These are phyloP conservation scores for Phragmatobia fuliginosa DNA, from an alignment of 2,888 invertebrate genomes.

Conservation along the genomic window DNA sequence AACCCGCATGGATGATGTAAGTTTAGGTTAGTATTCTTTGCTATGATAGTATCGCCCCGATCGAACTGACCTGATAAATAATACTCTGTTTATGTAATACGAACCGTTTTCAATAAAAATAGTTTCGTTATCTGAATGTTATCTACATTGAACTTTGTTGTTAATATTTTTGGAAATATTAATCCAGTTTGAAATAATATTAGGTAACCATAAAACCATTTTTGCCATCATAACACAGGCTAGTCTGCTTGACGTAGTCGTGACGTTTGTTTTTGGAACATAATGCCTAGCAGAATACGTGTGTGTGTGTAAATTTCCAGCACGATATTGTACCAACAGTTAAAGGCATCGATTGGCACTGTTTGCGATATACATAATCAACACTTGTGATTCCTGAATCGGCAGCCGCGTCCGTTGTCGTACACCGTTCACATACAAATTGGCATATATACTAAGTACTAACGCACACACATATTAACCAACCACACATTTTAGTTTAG, in stretches of 20 bases:
- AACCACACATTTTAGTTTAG: conserved; percentile 12
- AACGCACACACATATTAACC: conserved; percentile 18
- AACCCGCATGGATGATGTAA: too few relatives aligned
- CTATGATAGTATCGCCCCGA: too few relatives aligned
- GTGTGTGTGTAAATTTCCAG: not conserved
- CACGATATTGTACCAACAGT: not conserved
- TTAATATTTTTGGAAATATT: too few relatives aligned
- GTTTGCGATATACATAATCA: conserved; percentile 24
- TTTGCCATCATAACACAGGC: not conserved
- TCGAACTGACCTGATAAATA: too few relatives aligned
- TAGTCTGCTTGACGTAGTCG: not conserved
- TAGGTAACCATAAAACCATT: not conserved
- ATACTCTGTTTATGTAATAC: too few relatives aligned
- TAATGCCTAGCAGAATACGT: not conserved
- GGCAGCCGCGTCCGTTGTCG: conserved; percentile 53
- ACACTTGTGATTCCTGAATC: conserved; percentile 49
- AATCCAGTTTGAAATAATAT: too few relatives aligned
- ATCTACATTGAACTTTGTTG: not conserved
- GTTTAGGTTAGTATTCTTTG: too few relatives aligned
- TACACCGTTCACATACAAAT: conserved; percentile 52
- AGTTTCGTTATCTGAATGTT: too few relatives aligned
- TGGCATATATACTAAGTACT: conserved; percentile 8
- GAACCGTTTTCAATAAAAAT: too few relatives aligned
- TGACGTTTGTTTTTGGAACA: not conserved
- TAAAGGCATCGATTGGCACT: conserved; percentile 16